Conservation (phyloP, 2,888 invertebrate genomes). For the Erebia ligea region DNA sequence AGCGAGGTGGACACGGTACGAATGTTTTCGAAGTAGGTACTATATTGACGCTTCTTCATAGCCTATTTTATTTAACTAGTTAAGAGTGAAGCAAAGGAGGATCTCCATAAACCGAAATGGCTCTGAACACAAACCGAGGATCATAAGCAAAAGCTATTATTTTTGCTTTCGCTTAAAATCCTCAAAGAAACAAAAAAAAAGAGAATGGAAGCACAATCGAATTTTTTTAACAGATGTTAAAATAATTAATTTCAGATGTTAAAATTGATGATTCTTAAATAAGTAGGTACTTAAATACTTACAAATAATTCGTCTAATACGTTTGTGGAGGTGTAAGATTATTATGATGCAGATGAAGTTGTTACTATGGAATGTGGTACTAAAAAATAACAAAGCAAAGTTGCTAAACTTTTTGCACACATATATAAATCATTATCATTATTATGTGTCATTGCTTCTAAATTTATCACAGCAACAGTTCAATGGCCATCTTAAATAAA, state of each 20-base stretch:
- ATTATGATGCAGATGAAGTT: slow-evolving; percentile 17
- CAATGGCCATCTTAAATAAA: neutral
- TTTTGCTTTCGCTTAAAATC: no score
- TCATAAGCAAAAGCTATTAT: neutral
- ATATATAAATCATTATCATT: neutral
- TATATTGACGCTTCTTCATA: neutral
- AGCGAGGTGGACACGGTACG: neutral
- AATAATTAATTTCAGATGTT: no score
- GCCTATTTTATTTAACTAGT: neutral
- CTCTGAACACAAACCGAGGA: neutral
- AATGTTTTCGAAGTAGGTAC: neutral
- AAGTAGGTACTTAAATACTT: no score
- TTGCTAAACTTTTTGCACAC: slow-evolving; percentile 41
- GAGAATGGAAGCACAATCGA: neutral
- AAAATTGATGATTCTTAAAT: no score
- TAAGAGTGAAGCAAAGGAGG: neutral
- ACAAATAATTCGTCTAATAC: neutral
- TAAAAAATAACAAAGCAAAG: slow-evolving; percentile 6
- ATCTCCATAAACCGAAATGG: no score
- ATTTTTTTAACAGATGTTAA: neutral
- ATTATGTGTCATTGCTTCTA: slow-evolving; percentile 8
- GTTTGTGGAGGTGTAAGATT: slow-evolving; percentile 10
- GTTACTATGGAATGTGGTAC: slow-evolving; percentile 13
- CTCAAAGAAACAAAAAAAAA: neutral
- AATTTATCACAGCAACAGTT: neutral